Conservation (phyloP, 2,797 vertebrate genomes). For the Anniella stebbinsi region DNA sequence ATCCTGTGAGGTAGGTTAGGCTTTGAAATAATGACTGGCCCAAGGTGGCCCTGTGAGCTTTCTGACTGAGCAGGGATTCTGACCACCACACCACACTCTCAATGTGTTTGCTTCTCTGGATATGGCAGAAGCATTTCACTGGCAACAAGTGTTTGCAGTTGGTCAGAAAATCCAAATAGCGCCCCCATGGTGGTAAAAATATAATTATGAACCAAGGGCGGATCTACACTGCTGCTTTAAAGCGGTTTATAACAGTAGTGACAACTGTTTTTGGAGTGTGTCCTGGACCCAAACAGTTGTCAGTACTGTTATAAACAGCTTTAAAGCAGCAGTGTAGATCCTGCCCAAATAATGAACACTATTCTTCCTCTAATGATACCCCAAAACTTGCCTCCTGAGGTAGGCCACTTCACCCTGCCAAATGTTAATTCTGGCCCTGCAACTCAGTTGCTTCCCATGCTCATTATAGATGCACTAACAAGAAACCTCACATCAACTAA, state of each 20-base stretch:
- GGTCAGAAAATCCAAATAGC: neutral
- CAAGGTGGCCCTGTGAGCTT: neutral
- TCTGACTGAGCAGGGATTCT: too few relatives aligned
- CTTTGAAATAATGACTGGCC: neutral
- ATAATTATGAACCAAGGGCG: neutral
- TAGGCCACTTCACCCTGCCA: neutral
- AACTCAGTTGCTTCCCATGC: neutral
- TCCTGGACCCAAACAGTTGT: too few relatives aligned
- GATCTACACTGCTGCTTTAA: too few relatives aligned
- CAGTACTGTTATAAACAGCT: too few relatives aligned
- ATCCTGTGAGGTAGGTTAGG: neutral
- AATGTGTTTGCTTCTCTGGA: neutral
- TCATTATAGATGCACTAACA: neutral
- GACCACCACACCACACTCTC: neutral
- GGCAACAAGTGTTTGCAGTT: neutral
- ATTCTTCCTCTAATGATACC: neutral
- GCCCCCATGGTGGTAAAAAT: neutral
- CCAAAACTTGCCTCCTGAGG: neutral
- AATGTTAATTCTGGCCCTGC: neutral
- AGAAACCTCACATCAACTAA: neutral
- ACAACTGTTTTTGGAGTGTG: too few relatives aligned
- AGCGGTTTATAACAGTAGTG: too few relatives aligned
- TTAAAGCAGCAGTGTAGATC: too few relatives aligned
- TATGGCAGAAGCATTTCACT: neutral
- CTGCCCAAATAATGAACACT: neutral